phyloP scores from a whole-genome alignment of 2,888 invertebrate species.

The Gortyna flavago region DNA sequence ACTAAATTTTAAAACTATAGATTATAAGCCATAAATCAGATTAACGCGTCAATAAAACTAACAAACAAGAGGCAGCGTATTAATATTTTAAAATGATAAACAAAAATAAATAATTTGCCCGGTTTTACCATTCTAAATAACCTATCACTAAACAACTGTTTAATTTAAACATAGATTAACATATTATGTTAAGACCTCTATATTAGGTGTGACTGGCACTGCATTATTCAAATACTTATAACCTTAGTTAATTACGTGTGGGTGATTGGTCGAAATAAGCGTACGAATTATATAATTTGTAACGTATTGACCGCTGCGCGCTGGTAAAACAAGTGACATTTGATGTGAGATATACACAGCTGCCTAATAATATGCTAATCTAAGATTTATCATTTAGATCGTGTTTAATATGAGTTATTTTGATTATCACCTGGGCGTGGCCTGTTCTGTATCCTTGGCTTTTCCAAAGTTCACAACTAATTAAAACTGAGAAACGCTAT shows the following conservation, averaged over 20 bases:
- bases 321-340: constrained; percentile 57
- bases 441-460: constrained; percentile 26
- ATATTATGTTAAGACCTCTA: constrained; percentile 2
- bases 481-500: neutral
- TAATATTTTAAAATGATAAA: constrained; percentile 1
- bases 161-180: constrained; percentile 31
- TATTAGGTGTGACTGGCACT: constrained; percentile 3
- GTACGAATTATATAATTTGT: constrained; percentile 51
- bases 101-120: constrained; percentile 6
- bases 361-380: constrained; percentile 58
- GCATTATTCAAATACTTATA: constrained; percentile 32
- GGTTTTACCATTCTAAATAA: constrained; percentile 19
- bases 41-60: neutral
- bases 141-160: constrained; percentile 27
- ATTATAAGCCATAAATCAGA: neutral
- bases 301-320: constrained; percentile 26
- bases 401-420: constrained; percentile 30
- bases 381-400: constrained; percentile 49
- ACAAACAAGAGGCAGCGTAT: neutral
- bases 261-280: constrained; percentile 39
- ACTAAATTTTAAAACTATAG: neutral
- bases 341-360: constrained; percentile 22
- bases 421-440: constrained; percentile 47
- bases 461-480: constrained; percentile 22
- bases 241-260: constrained; percentile 35